These are phyloP conservation scores for Tenthredo amoena DNA, from an alignment of 2,888 invertebrate genomes.

Conservation along the genomic window DNA sequence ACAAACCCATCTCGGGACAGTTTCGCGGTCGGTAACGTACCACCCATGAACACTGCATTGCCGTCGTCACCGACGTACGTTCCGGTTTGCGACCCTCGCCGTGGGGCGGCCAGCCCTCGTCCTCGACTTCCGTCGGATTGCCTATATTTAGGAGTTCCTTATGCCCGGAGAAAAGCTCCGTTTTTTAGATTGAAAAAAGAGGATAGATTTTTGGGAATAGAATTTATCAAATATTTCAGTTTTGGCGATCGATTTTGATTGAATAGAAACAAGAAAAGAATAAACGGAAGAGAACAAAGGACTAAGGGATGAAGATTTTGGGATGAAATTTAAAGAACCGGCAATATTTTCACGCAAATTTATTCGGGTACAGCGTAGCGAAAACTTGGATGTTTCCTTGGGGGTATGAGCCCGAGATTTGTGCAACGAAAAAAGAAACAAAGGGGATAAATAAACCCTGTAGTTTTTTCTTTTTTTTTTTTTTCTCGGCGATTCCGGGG, in stretches of 20 bases:
- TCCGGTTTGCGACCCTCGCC: constrained; percentile 56
- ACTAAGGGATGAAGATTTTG: not conserved
- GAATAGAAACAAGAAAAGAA: not conserved
- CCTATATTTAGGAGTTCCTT: not conserved
- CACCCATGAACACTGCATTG: constrained; percentile 39
- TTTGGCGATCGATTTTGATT: too few species aligned
- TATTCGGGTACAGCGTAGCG: not conserved
- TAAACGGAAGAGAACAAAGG: not conserved
- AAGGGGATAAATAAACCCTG: not conserved
- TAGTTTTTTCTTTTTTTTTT: not conserved
- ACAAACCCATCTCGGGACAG: constrained; percentile 34
- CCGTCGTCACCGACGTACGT: constrained; percentile 46
- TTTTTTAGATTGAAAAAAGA: not conserved
- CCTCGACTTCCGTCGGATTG: not conserved
- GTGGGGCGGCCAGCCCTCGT: constrained; percentile 56
- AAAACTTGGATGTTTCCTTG: not conserved
- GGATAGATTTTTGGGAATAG: not conserved
- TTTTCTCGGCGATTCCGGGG: not conserved
- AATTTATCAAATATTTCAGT: too few species aligned
- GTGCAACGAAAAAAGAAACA: not conserved
- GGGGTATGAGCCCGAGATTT: not conserved
- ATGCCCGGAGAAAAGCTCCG: not conserved
- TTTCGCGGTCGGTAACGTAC: constrained; percentile 53
- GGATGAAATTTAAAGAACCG: not conserved
- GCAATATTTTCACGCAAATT: not conserved